These are phyloP conservation scores for Oophaga sylvatica DNA, from an alignment of 2,797 vertebrate genomes.

Conservation along the genomic window DNA sequence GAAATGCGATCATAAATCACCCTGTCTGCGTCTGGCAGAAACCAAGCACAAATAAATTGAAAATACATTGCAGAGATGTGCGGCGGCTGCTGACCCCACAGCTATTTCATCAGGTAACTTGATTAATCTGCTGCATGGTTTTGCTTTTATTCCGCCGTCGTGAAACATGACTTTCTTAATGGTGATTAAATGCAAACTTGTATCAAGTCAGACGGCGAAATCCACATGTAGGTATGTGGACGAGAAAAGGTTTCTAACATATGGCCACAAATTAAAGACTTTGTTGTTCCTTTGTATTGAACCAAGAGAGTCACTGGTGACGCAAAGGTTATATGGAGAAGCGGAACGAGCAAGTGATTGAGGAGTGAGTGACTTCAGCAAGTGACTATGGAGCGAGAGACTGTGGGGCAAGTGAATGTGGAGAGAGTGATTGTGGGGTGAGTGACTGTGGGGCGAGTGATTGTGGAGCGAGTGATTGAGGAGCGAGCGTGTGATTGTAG, in stretches of 20 bases:
- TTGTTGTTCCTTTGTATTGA: background rate
- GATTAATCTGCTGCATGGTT: conserved; percentile 33
- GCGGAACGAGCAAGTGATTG: background rate
- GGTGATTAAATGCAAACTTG: conserved; percentile 33
- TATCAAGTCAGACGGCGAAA: background rate
- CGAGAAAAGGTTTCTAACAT: background rate
- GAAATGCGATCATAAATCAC: conserved; percentile 57
- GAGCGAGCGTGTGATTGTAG: no score
- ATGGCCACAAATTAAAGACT: conserved; percentile 8
- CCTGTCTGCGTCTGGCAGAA: conserved; percentile 48
- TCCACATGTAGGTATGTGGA: background rate
- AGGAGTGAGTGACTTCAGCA: no score
- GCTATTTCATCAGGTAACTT: conserved; percentile 30
- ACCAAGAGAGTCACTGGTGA: background rate
- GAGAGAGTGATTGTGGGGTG: no score
- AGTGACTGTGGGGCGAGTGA: no score
- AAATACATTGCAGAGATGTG: conserved; percentile 43
- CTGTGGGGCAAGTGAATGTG: no score
- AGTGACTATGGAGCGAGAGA: no score
- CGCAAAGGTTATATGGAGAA: background rate
- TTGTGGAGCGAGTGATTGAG: no score
- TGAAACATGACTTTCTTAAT: conserved; percentile 34
- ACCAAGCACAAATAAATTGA: conserved; percentile 51
- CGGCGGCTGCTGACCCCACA: conserved; percentile 23
- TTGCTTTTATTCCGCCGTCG: conserved; percentile 18